A percentile compares a stretch with the other conserved stretches of the same genome.
Conservation (phyloP, 2,113 vertebrate species). For the Oostethus manadensis region DNA sequence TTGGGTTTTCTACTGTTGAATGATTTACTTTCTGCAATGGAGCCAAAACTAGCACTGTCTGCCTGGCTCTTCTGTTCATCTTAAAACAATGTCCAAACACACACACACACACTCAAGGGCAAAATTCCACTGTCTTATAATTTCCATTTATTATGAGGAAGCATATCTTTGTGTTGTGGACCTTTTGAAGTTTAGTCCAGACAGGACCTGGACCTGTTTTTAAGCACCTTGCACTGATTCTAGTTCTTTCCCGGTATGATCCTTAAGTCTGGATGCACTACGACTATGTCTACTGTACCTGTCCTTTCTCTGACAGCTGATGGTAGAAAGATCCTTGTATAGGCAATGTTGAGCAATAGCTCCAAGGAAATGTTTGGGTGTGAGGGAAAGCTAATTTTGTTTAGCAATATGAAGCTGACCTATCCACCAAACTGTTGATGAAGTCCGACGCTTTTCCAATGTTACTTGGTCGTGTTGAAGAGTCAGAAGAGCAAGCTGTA, state of each 20-base stretch:
- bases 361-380: too few relatives aligned
- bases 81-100: constrained; percentile 44
- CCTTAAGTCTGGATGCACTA: constrained; percentile 80
- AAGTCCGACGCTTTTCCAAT: too few relatives aligned
- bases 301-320: constrained; percentile 16
- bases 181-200: constrained; percentile 26
- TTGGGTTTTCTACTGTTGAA: constrained; percentile 30
- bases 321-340: too few relatives aligned
- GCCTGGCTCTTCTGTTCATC: constrained; percentile 45
- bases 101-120: constrained; percentile 8
- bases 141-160: constrained; percentile 45
- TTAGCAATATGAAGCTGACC: too few relatives aligned
- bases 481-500: too few relatives aligned
- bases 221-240: constrained; percentile 66
- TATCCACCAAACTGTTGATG: too few relatives aligned
- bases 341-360: too few relatives aligned
- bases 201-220: constrained; percentile 37
- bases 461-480: too few relatives aligned
- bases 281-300: constrained; percentile 51
- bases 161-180: constrained; percentile 8
- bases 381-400: too few relatives aligned
- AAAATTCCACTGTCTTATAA: constrained; percentile 40
- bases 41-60: constrained; percentile 44
- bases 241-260: constrained; percentile 76
- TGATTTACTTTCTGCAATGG: constrained; percentile 45